phyloP scores from a whole-genome alignment of 2,113 vertebrate species.

The Phaethornis superciliosus region DNA sequence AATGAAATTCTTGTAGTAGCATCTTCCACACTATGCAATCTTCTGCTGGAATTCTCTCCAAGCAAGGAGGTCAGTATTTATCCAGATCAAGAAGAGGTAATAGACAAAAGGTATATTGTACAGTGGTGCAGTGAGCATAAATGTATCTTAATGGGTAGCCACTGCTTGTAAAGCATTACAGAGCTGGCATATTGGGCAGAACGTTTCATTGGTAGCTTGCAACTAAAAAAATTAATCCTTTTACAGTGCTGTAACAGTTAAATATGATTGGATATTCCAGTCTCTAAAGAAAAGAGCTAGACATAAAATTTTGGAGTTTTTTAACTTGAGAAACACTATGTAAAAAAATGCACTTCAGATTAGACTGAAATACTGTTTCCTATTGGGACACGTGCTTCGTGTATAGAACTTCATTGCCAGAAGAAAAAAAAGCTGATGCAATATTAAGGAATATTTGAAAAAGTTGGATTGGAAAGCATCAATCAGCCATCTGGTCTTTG shows the following conservation, averaged over 20 bases:
- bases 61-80: conserved; percentile 93
- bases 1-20: conserved; percentile 98
- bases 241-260: not conserved
- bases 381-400: not conserved
- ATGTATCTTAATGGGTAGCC: not conserved
- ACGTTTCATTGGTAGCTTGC: not conserved
- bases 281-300: not conserved
- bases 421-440: not conserved
- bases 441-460: not conserved
- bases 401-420: not conserved
- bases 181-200: not conserved
- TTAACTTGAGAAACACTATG: not conserved
- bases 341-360: not conserved
- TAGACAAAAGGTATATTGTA: not conserved
- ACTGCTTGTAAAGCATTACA: not conserved
- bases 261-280: not conserved
- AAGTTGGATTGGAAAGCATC: not conserved
- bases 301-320: not conserved
- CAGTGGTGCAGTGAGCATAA: not conserved
- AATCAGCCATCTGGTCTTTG: not conserved
- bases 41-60: conserved; percentile 97
- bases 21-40: conserved; percentile 98
- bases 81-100: not conserved
- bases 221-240: not conserved
- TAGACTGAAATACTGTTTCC: not conserved